Percentiles rank a stretch among this genome's conserved stretches.
These are phyloP conservation scores for Mirza zaza DNA, from an alignment of 2,113 vertebrate genomes.

Conservation along the genomic window DNA sequence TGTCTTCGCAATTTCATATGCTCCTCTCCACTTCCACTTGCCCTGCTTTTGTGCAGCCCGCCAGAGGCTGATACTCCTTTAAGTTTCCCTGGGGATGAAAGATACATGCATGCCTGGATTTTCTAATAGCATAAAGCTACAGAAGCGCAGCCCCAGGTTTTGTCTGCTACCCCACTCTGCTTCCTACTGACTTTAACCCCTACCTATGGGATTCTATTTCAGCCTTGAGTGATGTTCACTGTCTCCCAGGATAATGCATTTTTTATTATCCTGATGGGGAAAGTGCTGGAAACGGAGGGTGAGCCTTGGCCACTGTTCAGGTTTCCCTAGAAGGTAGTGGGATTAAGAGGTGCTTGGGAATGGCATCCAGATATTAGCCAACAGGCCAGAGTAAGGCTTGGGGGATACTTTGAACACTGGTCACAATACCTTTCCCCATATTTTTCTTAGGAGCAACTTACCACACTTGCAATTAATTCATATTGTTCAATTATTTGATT, in stretches of 20 bases:
- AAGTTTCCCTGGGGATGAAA: neutral
- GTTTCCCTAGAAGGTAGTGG: neutral
- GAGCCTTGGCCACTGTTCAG: neutral
- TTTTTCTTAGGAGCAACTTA: neutral
- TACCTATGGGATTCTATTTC: neutral
- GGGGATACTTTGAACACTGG: neutral
- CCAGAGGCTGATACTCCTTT: neutral
- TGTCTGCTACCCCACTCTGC: neutral
- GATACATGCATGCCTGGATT: neutral
- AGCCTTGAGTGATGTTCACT: neutral
- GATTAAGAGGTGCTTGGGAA: fast-evolving
- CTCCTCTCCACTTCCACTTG: neutral
- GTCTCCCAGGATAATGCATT: neutral
- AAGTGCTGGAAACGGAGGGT: neutral
- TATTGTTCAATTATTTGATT: neutral
- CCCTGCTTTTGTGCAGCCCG: neutral
- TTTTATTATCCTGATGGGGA: neutral
- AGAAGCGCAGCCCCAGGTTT: neutral
- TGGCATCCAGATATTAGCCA: neutral
- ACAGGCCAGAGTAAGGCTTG: neutral
- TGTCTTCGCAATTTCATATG: neutral
- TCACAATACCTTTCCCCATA: neutral
- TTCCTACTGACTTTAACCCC: neutral
- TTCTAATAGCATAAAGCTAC: constrained; percentile 15
- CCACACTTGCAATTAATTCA: neutral